Evolutionary conservation across 1,140 invertebrate species (phyloP), one percentile per base, ranked within the genome.

Genomic region (Drosophila funebris): DNA sequence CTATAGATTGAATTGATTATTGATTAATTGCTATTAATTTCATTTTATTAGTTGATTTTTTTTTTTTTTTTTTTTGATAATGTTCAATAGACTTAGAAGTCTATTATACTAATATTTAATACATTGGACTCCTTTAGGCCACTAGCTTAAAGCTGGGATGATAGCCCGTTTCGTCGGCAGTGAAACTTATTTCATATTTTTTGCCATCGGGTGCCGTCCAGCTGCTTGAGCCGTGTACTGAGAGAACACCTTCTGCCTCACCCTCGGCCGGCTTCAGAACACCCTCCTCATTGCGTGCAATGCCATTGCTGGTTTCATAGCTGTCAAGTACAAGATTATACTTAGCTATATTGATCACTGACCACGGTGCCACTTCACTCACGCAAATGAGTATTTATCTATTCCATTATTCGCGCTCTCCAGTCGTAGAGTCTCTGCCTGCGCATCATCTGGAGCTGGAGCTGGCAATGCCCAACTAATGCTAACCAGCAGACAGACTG

Each of bases 151-250:
- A 72, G 88, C 69, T 80, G n/a, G 95, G 94, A 69, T 94, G 94
- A 92, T 96, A 96, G 14, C 96, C 96, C 63, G 95, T 95, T 77
- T 96, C 95, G 82, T 96, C 95, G 33, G 95, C 95, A 8, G 93
- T 92, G 90, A 95, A 96, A 27, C 91, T 94, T 7, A 96, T 92
- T 6, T 93, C 93, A 74, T 94, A 93, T 13, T 93, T 93, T 16
- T 93, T 93, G 43, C 95, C 95, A 80, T 96, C 95, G 14, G 94
- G 93, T 13, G 93, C 93, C 0, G 93, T 92, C 92, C 95, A 96
- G 44, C 93, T 93, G 92, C 94, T 96, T 5, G 93, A 93, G 22
- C 96, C 96, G 57, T 93, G 92, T 3, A 94, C 94, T 1, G 91
- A 90, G 0, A 95, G 85, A 0, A 67, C 57, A 11, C 92, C 92